Evolutionary conservation across 1,140 invertebrate species (phyloP), one percentile per base, ranked within the genome.

Genomic region (Saccostrea echinata): DNA sequence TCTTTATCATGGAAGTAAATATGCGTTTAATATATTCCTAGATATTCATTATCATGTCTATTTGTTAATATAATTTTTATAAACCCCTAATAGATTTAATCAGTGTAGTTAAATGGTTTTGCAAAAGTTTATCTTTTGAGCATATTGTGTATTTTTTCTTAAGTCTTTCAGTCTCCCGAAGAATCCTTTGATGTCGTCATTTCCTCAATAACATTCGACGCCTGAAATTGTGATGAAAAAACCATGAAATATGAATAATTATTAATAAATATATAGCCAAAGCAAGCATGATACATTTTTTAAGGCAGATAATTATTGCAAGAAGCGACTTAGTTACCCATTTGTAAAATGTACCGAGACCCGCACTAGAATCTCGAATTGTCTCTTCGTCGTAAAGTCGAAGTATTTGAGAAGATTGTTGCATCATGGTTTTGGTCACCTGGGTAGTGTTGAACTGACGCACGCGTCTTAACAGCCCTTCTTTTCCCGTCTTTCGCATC

Each of bases 341-440:
- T 53, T 64, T 53, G 51, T 86, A 90, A 51, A 90, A 90, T 64
- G 86, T 89, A 6, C 81, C 90, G 0, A 84, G 81, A 12, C 88
- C 90, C 18, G 71, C 84, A 43, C 90, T 90, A 21, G 81, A 84
- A 18, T 16, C 27, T 51, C 43, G 43, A 27, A 83, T 84, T 11
- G 43, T 80, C 18, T 90, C 84, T 3, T 86, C 52, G n/a, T 55
- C 86, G 21, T 90, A 83, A 0, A 8, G 27, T 11, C 84, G 43
- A 0, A 90, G 84, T 2, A 89, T 64, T n/a, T 85, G 61, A 8
- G 68, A 9, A 0, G 80, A 86, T 12, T 68, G 16, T 6, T 86
- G 27, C 0, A 71, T 51, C 9, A 55, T 89, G 1, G 43, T 43
- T 8, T 33, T 35, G 12, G 86, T 82, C 43, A 89, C 71, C 0